phyloP scores from a whole-genome alignment of 2,888 invertebrate species.

The Trissolcus brochymenae region DNA sequence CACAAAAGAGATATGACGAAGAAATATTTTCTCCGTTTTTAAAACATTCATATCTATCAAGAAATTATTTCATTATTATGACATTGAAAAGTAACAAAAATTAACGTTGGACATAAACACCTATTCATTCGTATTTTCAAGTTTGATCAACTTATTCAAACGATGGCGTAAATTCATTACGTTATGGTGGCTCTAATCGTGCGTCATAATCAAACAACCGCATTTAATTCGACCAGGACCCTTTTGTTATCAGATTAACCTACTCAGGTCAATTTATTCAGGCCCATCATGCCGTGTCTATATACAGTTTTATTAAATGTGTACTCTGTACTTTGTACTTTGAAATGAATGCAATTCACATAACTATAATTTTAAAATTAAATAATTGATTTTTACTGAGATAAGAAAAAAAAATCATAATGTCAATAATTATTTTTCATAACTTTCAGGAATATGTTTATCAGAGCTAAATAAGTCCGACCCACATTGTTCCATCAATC shows the following conservation, averaged over 20 bases:
- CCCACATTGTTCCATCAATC: conserved; percentile 13
- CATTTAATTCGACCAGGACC: conserved; percentile 35
- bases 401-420: too few relatives aligned
- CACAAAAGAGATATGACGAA: too few relatives aligned
- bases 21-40: background rate
- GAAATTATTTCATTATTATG: too few relatives aligned
- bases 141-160: conserved; percentile 14
- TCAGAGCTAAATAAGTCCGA: background rate
- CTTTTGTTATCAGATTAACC: conserved; percentile 46
- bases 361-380: background rate
- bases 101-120: too few relatives aligned
- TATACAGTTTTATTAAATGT: conserved; percentile 20
- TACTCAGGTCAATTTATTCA: conserved; percentile 45
- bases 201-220: conserved; percentile 49
- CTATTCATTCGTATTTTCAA: background rate
- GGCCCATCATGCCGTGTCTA: conserved; percentile 19
- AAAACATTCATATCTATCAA: background rate
- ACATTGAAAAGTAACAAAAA: too few relatives aligned
- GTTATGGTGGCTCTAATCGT: conserved; percentile 30
- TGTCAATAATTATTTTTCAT: background rate
- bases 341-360: background rate
- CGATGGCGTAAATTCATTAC: background rate
- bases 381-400: background rate
- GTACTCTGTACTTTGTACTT: background rate
- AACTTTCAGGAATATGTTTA: too few relatives aligned